Evolutionary conservation across 2,113 vertebrate genomes (phyloP).

Genomic region (Mobula hypostoma): DNA sequence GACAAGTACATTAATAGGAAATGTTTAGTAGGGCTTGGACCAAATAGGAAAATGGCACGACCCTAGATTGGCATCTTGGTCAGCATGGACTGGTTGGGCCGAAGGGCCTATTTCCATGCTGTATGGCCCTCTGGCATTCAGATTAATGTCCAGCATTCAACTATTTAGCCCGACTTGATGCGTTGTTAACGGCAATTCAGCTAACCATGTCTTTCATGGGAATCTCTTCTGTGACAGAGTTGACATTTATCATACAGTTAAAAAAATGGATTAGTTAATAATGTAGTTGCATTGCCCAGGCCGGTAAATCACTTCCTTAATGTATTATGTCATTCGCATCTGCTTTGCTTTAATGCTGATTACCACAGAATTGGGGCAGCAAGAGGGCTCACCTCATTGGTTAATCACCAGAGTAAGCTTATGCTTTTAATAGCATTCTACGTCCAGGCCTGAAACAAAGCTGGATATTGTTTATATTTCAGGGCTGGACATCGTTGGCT

Average conservation of each 20-base stretch:
- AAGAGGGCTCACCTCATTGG: conserved; percentile 44
- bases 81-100: no score
- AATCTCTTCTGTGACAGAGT: not conserved
- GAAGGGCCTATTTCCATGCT: no score
- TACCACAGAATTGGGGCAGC: conserved; percentile 42
- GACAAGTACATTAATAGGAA: no score
- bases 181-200: not conserved
- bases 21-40: no score
- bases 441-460: conserved; percentile 39
- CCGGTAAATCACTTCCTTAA: conserved; percentile 35
- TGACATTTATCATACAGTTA: not conserved
- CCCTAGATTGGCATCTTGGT: no score
- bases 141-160: not conserved
- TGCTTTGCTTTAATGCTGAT: conserved; percentile 48
- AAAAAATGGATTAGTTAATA: not conserved
- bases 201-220: not conserved
- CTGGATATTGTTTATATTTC: not conserved
- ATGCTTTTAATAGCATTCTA: conserved; percentile 45
- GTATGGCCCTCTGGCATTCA: not conserved
- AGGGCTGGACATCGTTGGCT: conserved; percentile 22
- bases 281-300: not conserved
- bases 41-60: no score
- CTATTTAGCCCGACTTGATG: not conserved
- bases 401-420: conserved; percentile 42
- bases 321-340: conserved; percentile 41